phyloP scores from a whole-genome alignment of 2,113 vertebrate species.

The Puntigrus tetrazona region DNA sequence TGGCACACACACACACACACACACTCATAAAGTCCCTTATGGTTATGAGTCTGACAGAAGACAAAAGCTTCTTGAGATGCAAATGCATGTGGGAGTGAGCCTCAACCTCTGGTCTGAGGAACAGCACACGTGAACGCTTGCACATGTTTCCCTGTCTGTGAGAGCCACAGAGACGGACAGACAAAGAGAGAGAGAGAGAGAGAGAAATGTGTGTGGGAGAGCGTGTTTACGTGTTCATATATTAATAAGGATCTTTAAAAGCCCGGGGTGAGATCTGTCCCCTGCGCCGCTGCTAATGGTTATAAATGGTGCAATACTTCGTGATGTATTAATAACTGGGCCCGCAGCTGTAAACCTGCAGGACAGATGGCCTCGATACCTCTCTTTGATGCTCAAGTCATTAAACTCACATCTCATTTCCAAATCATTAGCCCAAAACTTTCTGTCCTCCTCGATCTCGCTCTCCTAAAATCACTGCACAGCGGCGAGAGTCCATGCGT shows the following conservation, averaged over 20 bases:
- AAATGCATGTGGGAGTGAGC: neutral
- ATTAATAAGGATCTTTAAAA: constrained; percentile 18
- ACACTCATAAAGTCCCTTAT: constrained; percentile 10
- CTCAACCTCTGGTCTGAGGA: neutral
- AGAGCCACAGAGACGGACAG: too few relatives aligned
- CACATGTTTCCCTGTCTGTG: neutral
- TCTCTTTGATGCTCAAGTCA: neutral
- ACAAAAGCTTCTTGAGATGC: constrained; percentile 7
- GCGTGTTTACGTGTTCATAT: constrained; percentile 5
- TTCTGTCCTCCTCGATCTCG: neutral
- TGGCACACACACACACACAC: constrained; percentile 5
- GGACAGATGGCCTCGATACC: constrained; percentile 16
- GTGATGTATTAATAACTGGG: constrained; percentile 22
- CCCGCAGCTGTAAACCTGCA: constrained; percentile 9
- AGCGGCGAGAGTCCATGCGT: neutral
- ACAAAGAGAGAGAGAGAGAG: neutral
- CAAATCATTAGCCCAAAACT: neutral
- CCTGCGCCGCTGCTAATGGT: neutral
- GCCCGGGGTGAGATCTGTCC: neutral
- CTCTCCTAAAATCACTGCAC: neutral
- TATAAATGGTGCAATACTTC: constrained; percentile 22
- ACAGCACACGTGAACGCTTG: neutral
- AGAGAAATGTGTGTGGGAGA: neutral
- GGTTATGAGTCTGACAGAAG: neutral
- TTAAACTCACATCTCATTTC: constrained; percentile 16